Evolutionary conservation across 2,888 invertebrate genomes (phyloP).

Genomic region (Phorcus lineatus): DNA sequence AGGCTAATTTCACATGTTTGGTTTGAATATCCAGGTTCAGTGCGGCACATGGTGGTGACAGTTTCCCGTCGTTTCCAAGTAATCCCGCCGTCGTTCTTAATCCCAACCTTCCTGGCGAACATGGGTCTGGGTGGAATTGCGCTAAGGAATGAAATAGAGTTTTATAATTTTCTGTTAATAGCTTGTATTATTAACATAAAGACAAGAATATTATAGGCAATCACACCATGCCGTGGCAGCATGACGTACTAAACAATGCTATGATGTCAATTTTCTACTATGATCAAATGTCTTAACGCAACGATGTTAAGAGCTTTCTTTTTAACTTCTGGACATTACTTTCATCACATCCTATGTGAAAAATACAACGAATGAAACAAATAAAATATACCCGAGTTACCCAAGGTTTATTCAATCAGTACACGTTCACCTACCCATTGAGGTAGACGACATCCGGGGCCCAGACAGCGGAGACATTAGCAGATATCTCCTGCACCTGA

Average conservation of each 20-base stretch:
- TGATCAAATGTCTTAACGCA: too few species aligned
- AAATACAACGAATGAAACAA: too few species aligned
- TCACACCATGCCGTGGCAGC: too few species aligned
- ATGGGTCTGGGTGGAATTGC: conserved; percentile 32
- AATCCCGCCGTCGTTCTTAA: conserved; percentile 31
- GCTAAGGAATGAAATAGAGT: not conserved
- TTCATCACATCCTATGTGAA: too few species aligned
- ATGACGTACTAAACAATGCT: too few species aligned
- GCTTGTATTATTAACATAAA: too few species aligned
- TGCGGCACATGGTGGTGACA: conserved; percentile 35
- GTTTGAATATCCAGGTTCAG: conserved; percentile 2
- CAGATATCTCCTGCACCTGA: conserved; percentile 33
- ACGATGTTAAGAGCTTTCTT: too few species aligned
- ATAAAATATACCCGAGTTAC: too few species aligned
- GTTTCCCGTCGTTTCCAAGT: conserved; percentile 34
- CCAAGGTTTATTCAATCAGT: not conserved
- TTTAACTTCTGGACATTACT: too few species aligned
- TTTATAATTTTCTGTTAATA: too few species aligned
- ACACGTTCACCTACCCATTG: conserved; percentile 27
- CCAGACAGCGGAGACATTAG: conserved; percentile 32
- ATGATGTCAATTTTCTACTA: too few species aligned
- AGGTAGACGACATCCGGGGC: conserved; percentile 35
- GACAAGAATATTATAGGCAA: too few species aligned
- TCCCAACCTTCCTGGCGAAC: conserved; percentile 31
- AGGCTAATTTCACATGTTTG: conserved; percentile 35